These are phyloP conservation scores for Himalopsyche tibetana DNA, from an alignment of 2,888 invertebrate genomes.

Conservation along the genomic window DNA sequence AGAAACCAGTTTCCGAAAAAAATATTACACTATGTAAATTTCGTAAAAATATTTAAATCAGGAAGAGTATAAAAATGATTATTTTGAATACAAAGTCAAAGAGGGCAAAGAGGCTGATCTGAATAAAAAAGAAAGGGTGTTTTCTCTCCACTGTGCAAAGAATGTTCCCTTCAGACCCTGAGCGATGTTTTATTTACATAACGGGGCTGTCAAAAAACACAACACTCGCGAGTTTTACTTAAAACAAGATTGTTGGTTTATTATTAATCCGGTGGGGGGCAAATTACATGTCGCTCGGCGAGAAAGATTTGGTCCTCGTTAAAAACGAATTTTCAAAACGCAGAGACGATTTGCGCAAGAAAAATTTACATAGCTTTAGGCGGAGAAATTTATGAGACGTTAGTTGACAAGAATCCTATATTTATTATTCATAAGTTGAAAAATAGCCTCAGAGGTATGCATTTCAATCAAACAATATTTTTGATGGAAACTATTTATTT, in stretches of 20 bases:
- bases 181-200: conserved; percentile 23
- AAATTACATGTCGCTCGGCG: neutral
- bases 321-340: neutral
- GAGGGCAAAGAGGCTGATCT: neutral
- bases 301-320: neutral
- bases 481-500: too few relatives aligned
- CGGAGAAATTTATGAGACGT: neutral
- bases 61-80: neutral
- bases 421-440: too few relatives aligned
- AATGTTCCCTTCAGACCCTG: neutral
- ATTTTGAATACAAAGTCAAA: neutral
- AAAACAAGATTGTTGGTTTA: conserved; percentile 18
- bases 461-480: too few relatives aligned
- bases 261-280: neutral
- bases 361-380: neutral
- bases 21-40: too few relatives aligned
- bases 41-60: neutral
- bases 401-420: neutral
- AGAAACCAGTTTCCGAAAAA: too few relatives aligned
- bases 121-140: conserved; percentile 7
- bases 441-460: too few relatives aligned
- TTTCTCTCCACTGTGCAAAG: neutral
- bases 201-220: conserved; percentile 9
- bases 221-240: neutral
- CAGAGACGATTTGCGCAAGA: neutral